Conservation (phyloP, 2,113 vertebrate genomes). For the Prionailurus viverrinus region DNA sequence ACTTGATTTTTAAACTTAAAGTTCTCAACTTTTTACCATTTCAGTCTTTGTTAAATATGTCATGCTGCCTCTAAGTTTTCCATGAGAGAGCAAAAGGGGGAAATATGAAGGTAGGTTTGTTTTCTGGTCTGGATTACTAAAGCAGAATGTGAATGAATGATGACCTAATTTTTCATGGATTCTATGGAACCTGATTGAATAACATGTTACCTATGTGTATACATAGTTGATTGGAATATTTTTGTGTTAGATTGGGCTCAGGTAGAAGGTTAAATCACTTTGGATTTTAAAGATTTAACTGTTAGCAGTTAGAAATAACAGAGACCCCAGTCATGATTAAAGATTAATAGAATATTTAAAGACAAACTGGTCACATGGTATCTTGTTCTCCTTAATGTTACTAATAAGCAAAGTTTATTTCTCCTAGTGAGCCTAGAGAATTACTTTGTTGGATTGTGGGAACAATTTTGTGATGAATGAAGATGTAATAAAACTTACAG, state of each 20-base stretch:
- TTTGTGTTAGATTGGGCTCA: neutral
- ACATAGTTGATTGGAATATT: neutral
- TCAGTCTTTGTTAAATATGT: neutral
- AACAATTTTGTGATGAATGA: neutral
- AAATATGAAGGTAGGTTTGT: neutral
- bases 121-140: neutral
- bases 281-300: neutral
- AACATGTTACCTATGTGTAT: neutral
- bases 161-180: neutral
- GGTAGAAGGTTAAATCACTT: neutral
- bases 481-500: neutral
- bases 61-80: neutral
- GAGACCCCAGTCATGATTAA: neutral
- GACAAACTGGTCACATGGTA: neutral
- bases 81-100: neutral
- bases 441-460: neutral
- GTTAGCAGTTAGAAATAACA: neutral
- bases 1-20: neutral
- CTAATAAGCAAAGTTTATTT: neutral
- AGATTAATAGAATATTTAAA: constrained; percentile 11
- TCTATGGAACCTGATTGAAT: neutral
- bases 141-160: neutral
- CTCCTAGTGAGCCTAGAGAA: neutral
- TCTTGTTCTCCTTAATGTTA: neutral
- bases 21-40: neutral